Base-by-base conservation (phyloP, 2,113 vertebrate genomes). In the Larimichthys crocea region DNA sequence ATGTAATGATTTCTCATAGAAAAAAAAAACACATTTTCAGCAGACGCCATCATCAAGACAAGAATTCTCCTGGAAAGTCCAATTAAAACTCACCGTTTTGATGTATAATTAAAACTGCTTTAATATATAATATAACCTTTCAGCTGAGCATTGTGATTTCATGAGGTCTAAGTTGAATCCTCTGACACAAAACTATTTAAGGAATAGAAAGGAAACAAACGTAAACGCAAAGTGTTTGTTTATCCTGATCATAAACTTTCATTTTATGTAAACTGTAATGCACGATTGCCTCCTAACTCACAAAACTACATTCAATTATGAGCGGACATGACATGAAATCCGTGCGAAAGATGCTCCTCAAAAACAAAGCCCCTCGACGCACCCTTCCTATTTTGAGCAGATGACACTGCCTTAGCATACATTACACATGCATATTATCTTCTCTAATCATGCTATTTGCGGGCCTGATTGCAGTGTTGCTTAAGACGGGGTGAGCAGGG, bases 341-440 rank as follows among this genome's bases (percentile, higher is more conserved):
- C 48, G 59, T 29, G 72, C 52, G 17, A 75, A 62, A 69, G 67
- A 75, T 35, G 76, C 65, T 79, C 63, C 42, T 50, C 14, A 46
- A 70, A 79, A 85, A 86, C 80, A 89, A 85, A 84, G 55, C 74
- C 48, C 48, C 49, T 31, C 59, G 14, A 59, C 50, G 35, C 57
- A 59, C 70, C 73, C 57, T 61, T 85, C 78, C 81, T 63, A 53
- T 76, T 84, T 72, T 44, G 59, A 89, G 86, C 89, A 92, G 92
- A 92, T 90, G 91, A 93, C 81, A 91, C 79, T 71, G 86, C 83
- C 81, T 88, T 75, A 74, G 89, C 91, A 90, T 91, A 87, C 81
- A 92, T 93, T 91, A 93, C 89, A 71, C 89, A 74, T 77, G 90
- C 84, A 91, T 90, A 91, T 94, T 78, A 91, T 94, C 91, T 91